These are phyloP conservation scores for Hemicentrotus pulcherrimus DNA, from an alignment of 35 echinoderm and acorn worm species.

Conservation along the genomic window DNA sequence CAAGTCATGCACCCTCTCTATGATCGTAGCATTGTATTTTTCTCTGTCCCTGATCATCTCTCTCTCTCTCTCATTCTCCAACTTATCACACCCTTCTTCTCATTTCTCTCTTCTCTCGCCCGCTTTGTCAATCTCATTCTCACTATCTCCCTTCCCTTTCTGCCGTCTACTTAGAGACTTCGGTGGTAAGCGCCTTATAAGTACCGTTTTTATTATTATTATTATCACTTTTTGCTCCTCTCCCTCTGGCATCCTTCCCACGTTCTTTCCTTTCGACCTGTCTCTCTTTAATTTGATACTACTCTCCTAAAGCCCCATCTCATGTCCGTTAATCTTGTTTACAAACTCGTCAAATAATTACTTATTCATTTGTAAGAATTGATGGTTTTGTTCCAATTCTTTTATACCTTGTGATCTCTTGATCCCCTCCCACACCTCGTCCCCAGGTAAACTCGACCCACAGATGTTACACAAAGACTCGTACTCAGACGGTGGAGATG, in stretches of 20 bases:
- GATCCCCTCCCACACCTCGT: not conserved
- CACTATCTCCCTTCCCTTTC: too few species aligned
- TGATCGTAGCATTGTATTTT: too few species aligned
- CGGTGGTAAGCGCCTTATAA: too few species aligned
- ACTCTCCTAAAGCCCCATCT: too few species aligned
- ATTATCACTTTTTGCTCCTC: too few species aligned
- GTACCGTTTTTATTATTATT: too few species aligned
- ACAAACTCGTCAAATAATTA: not conserved
- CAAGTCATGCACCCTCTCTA: too few species aligned
- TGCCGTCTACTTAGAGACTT: too few species aligned
- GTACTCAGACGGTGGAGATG: slow-evolving; percentile 84
- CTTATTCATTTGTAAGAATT: not conserved
- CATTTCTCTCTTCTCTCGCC: not conserved
- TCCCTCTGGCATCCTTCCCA: not conserved
- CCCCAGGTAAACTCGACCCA: slow-evolving; percentile 70
- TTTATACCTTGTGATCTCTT: not conserved
- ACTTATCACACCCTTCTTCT: not conserved
- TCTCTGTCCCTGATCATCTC: too few species aligned
- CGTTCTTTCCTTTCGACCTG: not conserved
- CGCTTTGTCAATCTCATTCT: too few species aligned
- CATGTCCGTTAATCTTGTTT: too few species aligned
- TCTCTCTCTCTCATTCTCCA: too few species aligned
- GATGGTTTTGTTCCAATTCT: not conserved
- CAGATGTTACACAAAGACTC: slow-evolving; percentile 80
- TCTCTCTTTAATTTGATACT: not conserved